Evolutionary conservation across 2,797 vertebrate genomes (phyloP).

Genomic region (Octomys mimax): DNA sequence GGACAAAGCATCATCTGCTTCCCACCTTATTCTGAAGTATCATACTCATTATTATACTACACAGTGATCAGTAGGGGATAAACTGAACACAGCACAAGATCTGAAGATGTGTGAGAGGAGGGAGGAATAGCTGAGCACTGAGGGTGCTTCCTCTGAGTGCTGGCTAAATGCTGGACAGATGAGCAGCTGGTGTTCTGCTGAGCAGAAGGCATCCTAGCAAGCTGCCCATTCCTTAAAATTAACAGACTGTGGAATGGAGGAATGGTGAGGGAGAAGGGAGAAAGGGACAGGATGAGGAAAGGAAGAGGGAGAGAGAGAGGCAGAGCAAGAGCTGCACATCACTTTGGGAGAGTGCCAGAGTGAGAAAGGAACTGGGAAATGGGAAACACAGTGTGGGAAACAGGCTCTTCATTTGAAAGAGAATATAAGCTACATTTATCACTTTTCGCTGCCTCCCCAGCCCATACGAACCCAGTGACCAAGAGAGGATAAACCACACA

Average conservation of each 20-base stretch:
- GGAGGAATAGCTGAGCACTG: not conserved
- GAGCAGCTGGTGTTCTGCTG: no score
- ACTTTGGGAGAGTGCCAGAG: not conserved
- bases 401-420: not conserved
- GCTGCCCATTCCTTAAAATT: not conserved
- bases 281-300: not conserved
- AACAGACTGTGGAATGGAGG: not conserved
- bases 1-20: no score
- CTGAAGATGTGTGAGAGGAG: not conserved
- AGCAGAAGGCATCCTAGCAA: not conserved
- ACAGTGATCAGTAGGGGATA: not conserved
- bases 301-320: not conserved
- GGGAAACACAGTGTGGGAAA: not conserved
- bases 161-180: fast-evolving
- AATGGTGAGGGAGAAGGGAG: fast-evolving
- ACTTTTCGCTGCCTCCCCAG: not conserved
- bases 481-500: not conserved
- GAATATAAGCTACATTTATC: not conserved
- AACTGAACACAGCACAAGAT: not conserved
- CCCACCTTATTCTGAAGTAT: no score
- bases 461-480: not conserved
- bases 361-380: not conserved
- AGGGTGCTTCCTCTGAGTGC: not conserved
- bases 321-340: not conserved
- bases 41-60: not conserved